A percentile compares a stretch with the other conserved stretches of the same genome.
These are phyloP conservation scores for Eristalis arbustorum DNA, from an alignment of 2,888 invertebrate genomes.

Conservation along the genomic window DNA sequence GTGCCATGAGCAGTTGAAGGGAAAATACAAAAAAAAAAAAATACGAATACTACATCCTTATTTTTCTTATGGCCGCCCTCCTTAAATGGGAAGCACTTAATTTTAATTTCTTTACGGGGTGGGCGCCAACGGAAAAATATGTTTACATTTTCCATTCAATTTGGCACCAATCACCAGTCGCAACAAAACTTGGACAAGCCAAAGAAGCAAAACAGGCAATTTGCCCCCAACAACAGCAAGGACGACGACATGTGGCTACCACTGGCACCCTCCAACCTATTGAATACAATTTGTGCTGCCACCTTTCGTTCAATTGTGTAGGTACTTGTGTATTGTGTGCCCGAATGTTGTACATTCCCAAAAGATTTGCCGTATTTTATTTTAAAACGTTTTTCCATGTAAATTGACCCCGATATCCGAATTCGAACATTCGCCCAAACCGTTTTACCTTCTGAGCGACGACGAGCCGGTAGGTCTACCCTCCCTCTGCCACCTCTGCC, in stretches of 20 bases:
- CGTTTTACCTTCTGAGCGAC: conserved; percentile 37
- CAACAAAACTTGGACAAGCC: conserved; percentile 34
- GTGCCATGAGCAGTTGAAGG: neutral
- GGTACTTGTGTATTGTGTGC: neutral
- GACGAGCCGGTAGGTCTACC: neutral
- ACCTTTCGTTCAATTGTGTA: conserved; percentile 54
- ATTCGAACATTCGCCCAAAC: conserved; percentile 22
- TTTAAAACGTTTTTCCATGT: conserved; percentile 68
- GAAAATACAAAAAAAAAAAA: neutral
- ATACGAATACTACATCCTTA: neutral
- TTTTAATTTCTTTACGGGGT: conserved; percentile 59
- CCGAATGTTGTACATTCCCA: conserved; percentile 32
- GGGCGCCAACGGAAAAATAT: conserved; percentile 53
- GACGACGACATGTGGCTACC: conserved; percentile 53
- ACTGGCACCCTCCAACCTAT: neutral
- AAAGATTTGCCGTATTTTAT: conserved; percentile 67
- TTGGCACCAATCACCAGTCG: conserved; percentile 63
- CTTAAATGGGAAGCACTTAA: conserved; percentile 64
- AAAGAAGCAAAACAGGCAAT: conserved; percentile 59
- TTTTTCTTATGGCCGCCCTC: conserved; percentile 36
- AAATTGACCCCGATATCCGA: conserved; percentile 50
- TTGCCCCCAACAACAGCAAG: conserved; percentile 22
- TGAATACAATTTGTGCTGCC: conserved; percentile 42
- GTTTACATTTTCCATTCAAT: conserved; percentile 71
- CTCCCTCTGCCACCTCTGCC: neutral